These are phyloP conservation scores for Morpho deidamia DNA, from an alignment of 2,888 invertebrate genomes.

Conservation along the genomic window DNA sequence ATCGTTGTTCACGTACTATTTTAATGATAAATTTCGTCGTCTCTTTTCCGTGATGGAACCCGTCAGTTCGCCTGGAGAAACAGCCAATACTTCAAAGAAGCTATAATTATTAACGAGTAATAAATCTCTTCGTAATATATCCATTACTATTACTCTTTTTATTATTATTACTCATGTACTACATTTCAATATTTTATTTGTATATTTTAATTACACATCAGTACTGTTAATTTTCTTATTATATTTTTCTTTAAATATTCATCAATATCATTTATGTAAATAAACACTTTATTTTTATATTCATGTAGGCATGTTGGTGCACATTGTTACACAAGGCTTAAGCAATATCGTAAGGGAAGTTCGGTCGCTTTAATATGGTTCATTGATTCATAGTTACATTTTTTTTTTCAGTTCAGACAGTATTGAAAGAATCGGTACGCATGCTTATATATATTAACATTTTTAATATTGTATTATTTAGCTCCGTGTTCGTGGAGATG, in stretches of 20 bases:
- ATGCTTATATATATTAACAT: conserved; percentile 41
- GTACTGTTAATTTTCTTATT: conserved; percentile 40
- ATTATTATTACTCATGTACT: conserved; percentile 69
- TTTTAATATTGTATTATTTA: conserved; percentile 5
- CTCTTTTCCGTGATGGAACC: conserved; percentile 61
- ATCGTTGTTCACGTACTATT: conserved; percentile 38
- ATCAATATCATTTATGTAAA: conserved; percentile 38
- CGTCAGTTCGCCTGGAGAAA: conserved; percentile 95
- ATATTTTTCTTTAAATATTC: conserved; percentile 40
- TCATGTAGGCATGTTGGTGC: conserved; percentile 63
- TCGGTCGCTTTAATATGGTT: conserved; percentile 30
- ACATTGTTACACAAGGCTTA: conserved; percentile 51
- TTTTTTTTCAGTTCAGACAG: conserved; percentile 59
- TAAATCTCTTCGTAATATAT: conserved; percentile 75
- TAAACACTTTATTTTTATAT: conserved; percentile 47
- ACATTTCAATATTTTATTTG: conserved; percentile 56
- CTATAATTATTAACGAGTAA: conserved; percentile 93
- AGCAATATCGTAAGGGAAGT: conserved; percentile 36
- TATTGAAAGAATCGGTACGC: conserved; percentile 66
- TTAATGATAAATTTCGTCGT: conserved; percentile 62
- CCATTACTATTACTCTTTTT: conserved; percentile 66
- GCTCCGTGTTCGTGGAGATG: conserved; percentile 12
- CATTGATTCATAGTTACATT: conserved; percentile 42
- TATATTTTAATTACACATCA: conserved; percentile 56
- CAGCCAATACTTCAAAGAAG: conserved; percentile 98